Base-by-base conservation (phyloP, 2,888 invertebrate genomes). In the Rosalia funebris region DNA sequence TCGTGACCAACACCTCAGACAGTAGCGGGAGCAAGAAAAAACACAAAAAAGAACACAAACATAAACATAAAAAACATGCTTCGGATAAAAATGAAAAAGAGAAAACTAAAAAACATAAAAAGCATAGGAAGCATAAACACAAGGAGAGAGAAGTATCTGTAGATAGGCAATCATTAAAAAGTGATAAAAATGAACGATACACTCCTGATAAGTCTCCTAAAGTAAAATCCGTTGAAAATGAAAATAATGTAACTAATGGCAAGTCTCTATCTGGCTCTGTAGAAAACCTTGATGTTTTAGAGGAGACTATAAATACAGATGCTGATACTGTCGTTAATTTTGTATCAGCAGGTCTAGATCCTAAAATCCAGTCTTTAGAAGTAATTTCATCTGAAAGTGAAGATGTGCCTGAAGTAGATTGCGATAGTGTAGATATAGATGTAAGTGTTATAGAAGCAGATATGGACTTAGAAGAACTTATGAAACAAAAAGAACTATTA, bases 401-500 rank as follows among this genome's bases (percentile, higher is more conserved):
- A 71, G 82, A 80, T 60, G 81, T 81, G 47, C 85, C 86, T 47
- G 86, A 86, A 71, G 85, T 84, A 48, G 89, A 90, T 75, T 88
- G 87, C 70, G 88, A 86, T 11, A 90, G 89, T 75, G 89, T 90
- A 20, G 91, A 91, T 69, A 85, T 86, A 20, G 84, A 87, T 65
- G 86, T 92, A 57, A 86, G 87, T 5, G 86, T 91, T 57, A 90
- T 92, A 57, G 93, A 93, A 77, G 93, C 93, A 67, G 93, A 93
- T 72, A 88, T 94, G 70, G 93, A 95, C 77, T 81, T 95, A 19
- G 95, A 95, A 75, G 95, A 95, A 68, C 82, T 95, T 57, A 95
- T 95, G 93, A 90, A 89, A 73, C 94, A 95, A 78, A 95, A 95
- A 82, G 93, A 92, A 74, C 72, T 89, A 39, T 82, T 94, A 41